These are phyloP conservation scores for Limanda limanda DNA, from an alignment of 2,113 vertebrate species.

Conservation along the genomic window DNA sequence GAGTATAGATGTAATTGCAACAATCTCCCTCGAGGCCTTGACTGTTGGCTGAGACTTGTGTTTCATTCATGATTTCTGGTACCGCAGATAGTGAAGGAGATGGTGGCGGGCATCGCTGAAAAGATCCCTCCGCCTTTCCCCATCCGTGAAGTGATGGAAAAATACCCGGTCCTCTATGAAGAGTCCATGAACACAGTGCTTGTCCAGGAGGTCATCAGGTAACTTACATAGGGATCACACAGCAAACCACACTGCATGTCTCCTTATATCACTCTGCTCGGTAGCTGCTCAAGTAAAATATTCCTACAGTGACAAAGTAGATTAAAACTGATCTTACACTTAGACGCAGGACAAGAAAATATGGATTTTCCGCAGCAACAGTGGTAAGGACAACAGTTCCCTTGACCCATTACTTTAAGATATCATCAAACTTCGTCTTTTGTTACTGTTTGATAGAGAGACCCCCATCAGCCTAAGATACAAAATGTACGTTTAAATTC, in stretches of 20 bases:
- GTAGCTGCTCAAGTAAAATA: not conserved
- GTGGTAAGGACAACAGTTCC: too few relatives aligned
- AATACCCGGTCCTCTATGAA: constrained; percentile 89
- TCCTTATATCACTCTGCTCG: not conserved
- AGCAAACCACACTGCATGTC: not conserved
- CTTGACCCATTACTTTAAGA: too few relatives aligned
- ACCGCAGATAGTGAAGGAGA: constrained; percentile 86
- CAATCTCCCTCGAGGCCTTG: not conserved
- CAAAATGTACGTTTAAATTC: too few relatives aligned
- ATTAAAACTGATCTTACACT: too few relatives aligned
- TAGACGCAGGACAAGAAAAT: too few relatives aligned
- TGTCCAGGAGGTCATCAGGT: constrained; percentile 94
- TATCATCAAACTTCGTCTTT: too few relatives aligned
- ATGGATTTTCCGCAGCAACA: too few relatives aligned
- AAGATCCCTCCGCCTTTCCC: constrained; percentile 84
- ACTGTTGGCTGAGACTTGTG: not conserved
- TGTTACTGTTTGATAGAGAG: too few relatives aligned
- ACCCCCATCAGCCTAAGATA: too few relatives aligned
- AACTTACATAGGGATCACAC: constrained; percentile 31
- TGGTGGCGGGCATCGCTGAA: constrained; percentile 79
- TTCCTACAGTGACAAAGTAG: not conserved
- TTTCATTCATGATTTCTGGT: not conserved
- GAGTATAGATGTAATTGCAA: not conserved
- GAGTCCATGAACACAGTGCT: constrained; percentile 96
- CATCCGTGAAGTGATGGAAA: constrained; percentile 81